A percentile compares a stretch with the other conserved stretches of the same genome.
These are phyloP conservation scores for Caenorhabditis zanzibari DNA, from an alignment of 2,888 invertebrate genomes.

Conservation along the genomic window DNA sequence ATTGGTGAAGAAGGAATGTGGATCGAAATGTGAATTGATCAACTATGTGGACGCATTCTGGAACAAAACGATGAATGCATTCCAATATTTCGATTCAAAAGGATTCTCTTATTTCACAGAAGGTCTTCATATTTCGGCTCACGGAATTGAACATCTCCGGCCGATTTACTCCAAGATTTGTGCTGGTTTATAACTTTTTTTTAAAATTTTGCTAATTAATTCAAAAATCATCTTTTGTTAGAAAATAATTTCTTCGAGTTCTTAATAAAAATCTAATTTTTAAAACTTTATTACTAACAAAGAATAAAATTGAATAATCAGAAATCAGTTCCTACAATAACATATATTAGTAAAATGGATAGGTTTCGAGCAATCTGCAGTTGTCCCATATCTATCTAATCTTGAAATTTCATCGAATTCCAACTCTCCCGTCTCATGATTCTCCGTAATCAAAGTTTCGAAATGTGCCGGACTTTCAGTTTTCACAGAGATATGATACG, in stretches of 20 bases:
- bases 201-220: too few species aligned
- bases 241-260: too few species aligned
- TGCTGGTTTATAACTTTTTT: too few species aligned
- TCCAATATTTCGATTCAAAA: slow-evolving; percentile 1
- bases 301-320: too few species aligned
- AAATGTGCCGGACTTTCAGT: not conserved
- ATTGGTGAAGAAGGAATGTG: slow-evolving; percentile 13
- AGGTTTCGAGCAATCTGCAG: not conserved
- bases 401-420: not conserved
- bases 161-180: not conserved
- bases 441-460: not conserved
- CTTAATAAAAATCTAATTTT: too few species aligned
- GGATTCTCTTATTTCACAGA: slow-evolving; percentile 15
- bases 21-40: slow-evolving; percentile 21
- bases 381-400: not conserved
- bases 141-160: slow-evolving; percentile 3
- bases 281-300: too few species aligned
- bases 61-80: slow-evolving; percentile 12
- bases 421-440: not conserved
- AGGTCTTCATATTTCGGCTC: not conserved
- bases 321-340: not conserved
- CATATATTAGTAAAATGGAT: not conserved
- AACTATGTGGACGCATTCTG: not conserved
- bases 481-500: not conserved
- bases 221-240: too few species aligned